Conservation (phyloP, 2,797 vertebrate genomes). For the Hapalemur alaotrensis region DNA sequence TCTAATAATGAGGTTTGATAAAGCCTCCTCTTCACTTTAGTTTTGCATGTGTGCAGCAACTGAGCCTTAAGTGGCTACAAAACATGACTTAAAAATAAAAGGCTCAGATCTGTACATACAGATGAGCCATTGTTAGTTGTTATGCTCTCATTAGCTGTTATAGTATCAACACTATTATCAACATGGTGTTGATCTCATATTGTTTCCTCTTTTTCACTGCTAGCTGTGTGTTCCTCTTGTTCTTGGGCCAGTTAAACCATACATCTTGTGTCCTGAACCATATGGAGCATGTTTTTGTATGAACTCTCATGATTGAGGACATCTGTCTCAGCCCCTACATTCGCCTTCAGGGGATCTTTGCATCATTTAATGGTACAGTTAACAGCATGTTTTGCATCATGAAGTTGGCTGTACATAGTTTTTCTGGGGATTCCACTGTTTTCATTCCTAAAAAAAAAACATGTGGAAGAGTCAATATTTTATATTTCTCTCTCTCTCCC, state of each 20-base stretch:
- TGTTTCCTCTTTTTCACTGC: background rate
- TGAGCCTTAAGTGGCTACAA: background rate
- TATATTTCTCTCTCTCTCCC: background rate
- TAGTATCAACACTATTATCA: background rate
- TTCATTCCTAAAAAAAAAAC: background rate
- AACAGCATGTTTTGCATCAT: conserved; percentile 57
- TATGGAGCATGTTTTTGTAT: conserved; percentile 61
- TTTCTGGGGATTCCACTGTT: conserved; percentile 10
- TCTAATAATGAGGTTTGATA: background rate
- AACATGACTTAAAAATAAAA: background rate
- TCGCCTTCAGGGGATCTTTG: conserved; percentile 60
- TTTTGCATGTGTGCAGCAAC: background rate
- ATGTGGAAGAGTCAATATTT: background rate
- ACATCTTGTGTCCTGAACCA: conserved; percentile 52
- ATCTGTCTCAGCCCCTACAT: conserved; percentile 42
- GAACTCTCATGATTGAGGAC: conserved; percentile 67
- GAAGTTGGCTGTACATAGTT: conserved; percentile 23
- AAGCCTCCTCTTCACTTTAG: background rate
- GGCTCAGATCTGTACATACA: background rate
- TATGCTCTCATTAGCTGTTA: background rate
- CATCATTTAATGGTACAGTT: conserved; percentile 62
- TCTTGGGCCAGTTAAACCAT: background rate
- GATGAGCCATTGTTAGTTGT: background rate
- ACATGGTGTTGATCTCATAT: background rate
- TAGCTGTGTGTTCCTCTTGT: conserved; percentile 7